These are phyloP conservation scores for Stegastes partitus DNA, from an alignment of 2,113 vertebrate species.

Conservation along the genomic window DNA sequence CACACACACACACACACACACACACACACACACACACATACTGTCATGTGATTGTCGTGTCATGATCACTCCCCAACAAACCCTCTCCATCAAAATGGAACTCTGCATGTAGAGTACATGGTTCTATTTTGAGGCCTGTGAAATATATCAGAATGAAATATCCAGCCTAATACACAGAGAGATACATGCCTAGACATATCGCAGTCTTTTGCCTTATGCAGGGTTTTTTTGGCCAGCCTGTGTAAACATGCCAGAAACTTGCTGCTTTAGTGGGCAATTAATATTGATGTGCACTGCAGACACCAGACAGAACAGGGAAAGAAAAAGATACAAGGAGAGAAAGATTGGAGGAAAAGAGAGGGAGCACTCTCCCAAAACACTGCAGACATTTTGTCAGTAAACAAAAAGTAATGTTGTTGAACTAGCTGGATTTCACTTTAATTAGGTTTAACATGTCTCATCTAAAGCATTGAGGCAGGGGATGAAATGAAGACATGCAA, in stretches of 20 bases:
- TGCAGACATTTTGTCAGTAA: slow-evolving; percentile 72
- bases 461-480: not conserved
- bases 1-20: not conserved
- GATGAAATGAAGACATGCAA: not conserved
- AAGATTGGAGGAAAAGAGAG: slow-evolving; percentile 1
- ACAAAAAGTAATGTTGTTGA: slow-evolving; percentile 63
- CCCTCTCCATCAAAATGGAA: no score
- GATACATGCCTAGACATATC: not conserved
- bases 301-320: slow-evolving; percentile 55
- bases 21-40: no score
- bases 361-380: slow-evolving; percentile 41
- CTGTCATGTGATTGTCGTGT: not conserved
- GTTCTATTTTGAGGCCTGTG: no score
- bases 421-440: slow-evolving; percentile 66
- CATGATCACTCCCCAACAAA: no score
- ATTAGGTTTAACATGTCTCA: slow-evolving; percentile 59
- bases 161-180: not conserved
- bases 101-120: no score
- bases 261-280: slow-evolving; percentile 63
- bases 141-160: no score
- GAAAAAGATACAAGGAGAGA: slow-evolving; percentile 11
- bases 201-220: slow-evolving; percentile 39
- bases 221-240: slow-evolving; percentile 36
- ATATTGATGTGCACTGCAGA: slow-evolving; percentile 77
- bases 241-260: slow-evolving; percentile 69